phyloP scores from a whole-genome alignment of 2,888 invertebrate species.

The Bedellia somnulentella region DNA sequence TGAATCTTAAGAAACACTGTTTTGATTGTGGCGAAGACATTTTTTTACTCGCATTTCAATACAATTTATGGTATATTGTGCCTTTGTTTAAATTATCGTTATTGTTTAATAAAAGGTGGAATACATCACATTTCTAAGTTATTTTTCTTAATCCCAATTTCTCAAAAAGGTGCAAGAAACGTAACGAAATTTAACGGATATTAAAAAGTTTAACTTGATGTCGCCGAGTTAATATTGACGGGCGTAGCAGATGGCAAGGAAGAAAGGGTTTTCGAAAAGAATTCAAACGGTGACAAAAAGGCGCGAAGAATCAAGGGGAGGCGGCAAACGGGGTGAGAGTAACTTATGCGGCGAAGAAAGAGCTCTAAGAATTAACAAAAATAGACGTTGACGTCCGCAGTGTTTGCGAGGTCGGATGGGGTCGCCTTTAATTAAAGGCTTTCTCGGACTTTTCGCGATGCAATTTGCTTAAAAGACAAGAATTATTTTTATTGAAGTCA shows the following conservation, averaged over 20 bases:
- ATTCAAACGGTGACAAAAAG: constrained; percentile 60
- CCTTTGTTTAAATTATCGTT: constrained; percentile 9
- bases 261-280: constrained; percentile 53
- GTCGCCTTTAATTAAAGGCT: constrained; percentile 58
- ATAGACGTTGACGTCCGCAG: constrained; percentile 57
- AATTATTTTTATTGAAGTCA: constrained; percentile 63
- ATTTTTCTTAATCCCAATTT: no score
- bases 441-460: constrained; percentile 58
- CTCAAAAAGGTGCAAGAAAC: no score
- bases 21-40: constrained; percentile 18
- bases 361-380: constrained; percentile 55
- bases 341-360: constrained; percentile 61
- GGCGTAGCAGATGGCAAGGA: constrained; percentile 57
- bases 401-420: constrained; percentile 51
- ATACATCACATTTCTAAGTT: no score
- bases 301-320: constrained; percentile 55
- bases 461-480: constrained; percentile 62
- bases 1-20: constrained; percentile 47
- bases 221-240: constrained; percentile 60
- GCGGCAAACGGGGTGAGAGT: constrained; percentile 36
- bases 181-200: no score
- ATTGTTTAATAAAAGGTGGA: no score
- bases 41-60: constrained; percentile 12
- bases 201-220: constrained; percentile 57
- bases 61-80: constrained; percentile 8